phyloP scores from a whole-genome alignment of 2,888 invertebrate genomes.

The Drosophila bunnanda region DNA sequence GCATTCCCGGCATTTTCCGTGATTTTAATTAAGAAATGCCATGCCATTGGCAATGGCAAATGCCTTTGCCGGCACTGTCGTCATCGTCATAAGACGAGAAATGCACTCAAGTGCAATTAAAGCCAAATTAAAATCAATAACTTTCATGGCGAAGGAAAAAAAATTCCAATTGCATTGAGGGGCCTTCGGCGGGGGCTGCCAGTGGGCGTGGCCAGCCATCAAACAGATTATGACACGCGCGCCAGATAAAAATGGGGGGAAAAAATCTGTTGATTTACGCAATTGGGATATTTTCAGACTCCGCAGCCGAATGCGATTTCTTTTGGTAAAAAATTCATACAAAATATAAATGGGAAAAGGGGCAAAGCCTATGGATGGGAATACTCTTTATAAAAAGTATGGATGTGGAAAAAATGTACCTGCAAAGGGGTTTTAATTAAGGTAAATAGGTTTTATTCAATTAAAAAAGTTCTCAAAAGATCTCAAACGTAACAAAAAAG shows the following conservation, averaged over 20 bases:
- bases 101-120: conserved; percentile 76
- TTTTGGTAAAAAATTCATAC: conserved; percentile 7
- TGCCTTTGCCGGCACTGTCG: conserved; percentile 18
- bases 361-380: neutral
- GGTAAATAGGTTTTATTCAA: conserved; percentile 9
- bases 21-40: conserved; percentile 74
- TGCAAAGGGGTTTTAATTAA: conserved; percentile 2
- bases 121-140: conserved; percentile 78
- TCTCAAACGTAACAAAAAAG: neutral
- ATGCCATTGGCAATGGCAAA: conserved; percentile 41
- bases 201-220: conserved; percentile 47
- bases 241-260: conserved; percentile 16
- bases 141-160: conserved; percentile 49
- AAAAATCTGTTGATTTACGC: conserved; percentile 60
- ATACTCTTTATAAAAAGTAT: conserved; percentile 7
- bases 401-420: neutral
- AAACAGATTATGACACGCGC: conserved; percentile 70
- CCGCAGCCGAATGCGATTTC: conserved; percentile 22
- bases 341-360: conserved; percentile 10
- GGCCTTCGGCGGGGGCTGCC: conserved; percentile 23
- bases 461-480: conserved; percentile 1
- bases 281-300: conserved; percentile 59
- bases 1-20: conserved; percentile 45
- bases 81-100: conserved; percentile 47
- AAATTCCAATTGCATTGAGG: neutral